A percentile compares a stretch with the other conserved stretches of the same genome.
Evolutionary conservation across 2,888 invertebrate genomes (phyloP).

Genomic region (Drosophila vallismaia): DNA sequence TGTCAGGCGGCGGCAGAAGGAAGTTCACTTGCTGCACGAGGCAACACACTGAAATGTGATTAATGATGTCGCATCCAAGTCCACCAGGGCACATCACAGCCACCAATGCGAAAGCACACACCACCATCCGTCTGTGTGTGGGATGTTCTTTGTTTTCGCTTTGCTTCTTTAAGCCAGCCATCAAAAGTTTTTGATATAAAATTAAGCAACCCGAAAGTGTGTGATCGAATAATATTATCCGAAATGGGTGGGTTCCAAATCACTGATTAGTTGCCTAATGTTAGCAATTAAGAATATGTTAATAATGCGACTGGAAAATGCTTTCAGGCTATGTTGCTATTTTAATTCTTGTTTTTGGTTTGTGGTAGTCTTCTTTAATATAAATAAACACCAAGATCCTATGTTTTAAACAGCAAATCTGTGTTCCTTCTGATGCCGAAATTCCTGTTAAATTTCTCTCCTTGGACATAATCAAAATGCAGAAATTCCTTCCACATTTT

Average conservation of each 20-base stretch:
- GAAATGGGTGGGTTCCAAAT: slow-evolving; percentile 38
- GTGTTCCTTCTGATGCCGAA: neutral
- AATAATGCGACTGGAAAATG: slow-evolving; percentile 13
- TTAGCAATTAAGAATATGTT: slow-evolving; percentile 24
- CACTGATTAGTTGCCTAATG: slow-evolving; percentile 56
- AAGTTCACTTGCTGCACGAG: slow-evolving; percentile 83
- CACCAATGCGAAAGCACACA: slow-evolving; percentile 35
- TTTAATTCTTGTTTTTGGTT: neutral
- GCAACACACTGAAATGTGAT: slow-evolving; percentile 77
- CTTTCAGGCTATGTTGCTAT: neutral
- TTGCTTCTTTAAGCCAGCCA: slow-evolving; percentile 65
- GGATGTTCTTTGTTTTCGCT: slow-evolving; percentile 52
- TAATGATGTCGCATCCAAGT: slow-evolving; percentile 78
- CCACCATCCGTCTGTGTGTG: slow-evolving; percentile 23
- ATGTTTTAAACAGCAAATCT: too few relatives aligned
- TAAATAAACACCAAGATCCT: too few relatives aligned
- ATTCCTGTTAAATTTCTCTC: neutral
- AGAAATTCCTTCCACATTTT: neutral
- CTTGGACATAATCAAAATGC: neutral
- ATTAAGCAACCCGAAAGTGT: slow-evolving; percentile 31
- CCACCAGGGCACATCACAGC: slow-evolving; percentile 80
- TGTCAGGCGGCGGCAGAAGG: slow-evolving; percentile 81
- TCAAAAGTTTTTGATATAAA: slow-evolving; percentile 61
- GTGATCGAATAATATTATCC: slow-evolving; percentile 22
- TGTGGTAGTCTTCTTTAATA: neutral